A percentile compares a stretch with the other conserved stretches of the same genome.
Conservation (phyloP, 2,888 invertebrate genomes). For the Eristalinus sepulchralis region DNA sequence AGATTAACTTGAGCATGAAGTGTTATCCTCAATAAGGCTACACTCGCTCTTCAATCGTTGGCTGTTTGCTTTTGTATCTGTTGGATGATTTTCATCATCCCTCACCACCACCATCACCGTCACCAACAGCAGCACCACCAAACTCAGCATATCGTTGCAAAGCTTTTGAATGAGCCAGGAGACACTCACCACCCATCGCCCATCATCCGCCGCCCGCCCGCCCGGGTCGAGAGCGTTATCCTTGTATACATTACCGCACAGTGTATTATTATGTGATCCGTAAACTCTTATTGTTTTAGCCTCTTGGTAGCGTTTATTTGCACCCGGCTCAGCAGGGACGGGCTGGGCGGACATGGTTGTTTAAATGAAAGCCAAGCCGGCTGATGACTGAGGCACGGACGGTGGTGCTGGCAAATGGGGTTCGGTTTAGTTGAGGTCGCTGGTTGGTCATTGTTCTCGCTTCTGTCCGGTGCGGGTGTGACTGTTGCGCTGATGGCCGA, state of each 20-base stretch:
- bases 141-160: not conserved
- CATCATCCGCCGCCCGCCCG: conserved; percentile 1
- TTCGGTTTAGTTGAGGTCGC: conserved; percentile 62
- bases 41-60: conserved; percentile 40
- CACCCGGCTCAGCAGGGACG: conserved; percentile 55
- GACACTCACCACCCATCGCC: conserved; percentile 15
- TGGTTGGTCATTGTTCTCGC: conserved; percentile 63
- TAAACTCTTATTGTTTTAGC: conserved; percentile 71
- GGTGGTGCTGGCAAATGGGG: conserved; percentile 2
- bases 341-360: conserved; percentile 31
- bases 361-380: conserved; percentile 19
- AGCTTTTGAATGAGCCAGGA: conserved; percentile 22
- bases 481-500: conserved; percentile 9
- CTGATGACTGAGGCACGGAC: not conserved
- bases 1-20: conserved; percentile 61
- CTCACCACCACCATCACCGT: conserved; percentile 1
- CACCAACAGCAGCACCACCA: not conserved
- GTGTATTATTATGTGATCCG: conserved; percentile 71
- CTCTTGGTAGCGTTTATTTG: conserved; percentile 68
- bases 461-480: conserved; percentile 43
- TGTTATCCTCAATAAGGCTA: conserved; percentile 44
- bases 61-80: conserved; percentile 57
- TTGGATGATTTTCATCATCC: conserved; percentile 61
- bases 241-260: conserved; percentile 68
- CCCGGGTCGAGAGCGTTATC: conserved; percentile 62